Evolutionary conservation across 64 coral and sea anemone species (phyloP).

Genomic region (Dendrophyllia cribrosa): DNA sequence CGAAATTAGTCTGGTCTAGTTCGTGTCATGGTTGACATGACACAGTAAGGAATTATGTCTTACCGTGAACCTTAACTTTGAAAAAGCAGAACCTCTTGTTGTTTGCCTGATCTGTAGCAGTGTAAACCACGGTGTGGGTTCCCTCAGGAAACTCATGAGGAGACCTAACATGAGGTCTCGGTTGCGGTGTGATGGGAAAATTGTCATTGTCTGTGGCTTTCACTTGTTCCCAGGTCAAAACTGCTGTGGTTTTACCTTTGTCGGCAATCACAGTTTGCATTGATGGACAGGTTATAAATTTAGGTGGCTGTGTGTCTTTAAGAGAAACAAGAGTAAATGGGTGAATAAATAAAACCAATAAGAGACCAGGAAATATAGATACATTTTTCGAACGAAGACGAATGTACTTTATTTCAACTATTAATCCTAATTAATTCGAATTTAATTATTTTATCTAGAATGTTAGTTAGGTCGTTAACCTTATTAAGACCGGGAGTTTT

Average conservation of each 20-base stretch:
- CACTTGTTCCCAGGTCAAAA: constrained; percentile 39
- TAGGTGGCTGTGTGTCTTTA: constrained; percentile 32
- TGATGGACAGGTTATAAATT: constrained; percentile 40
- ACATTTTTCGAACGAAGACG: too few species aligned
- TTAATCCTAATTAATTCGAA: too few species aligned
- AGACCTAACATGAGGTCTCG: neutral
- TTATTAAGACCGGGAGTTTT: too few species aligned
- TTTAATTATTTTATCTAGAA: too few species aligned
- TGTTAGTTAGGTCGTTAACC: too few species aligned
- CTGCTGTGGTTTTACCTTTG: constrained; percentile 58
- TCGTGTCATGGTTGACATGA: too few species aligned
- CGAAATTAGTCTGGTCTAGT: too few species aligned
- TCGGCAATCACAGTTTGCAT: constrained; percentile 27
- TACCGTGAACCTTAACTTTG: constrained; percentile 58
- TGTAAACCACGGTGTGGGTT: constrained; percentile 41
- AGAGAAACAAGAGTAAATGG: neutral
- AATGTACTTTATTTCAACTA: too few species aligned
- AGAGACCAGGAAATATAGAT: too few species aligned
- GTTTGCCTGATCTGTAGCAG: constrained; percentile 34
- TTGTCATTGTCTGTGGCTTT: constrained; percentile 63
- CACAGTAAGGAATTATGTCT: too few species aligned
- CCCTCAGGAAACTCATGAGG: constrained; percentile 52
- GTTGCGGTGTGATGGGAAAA: neutral
- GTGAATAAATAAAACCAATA: too few species aligned
- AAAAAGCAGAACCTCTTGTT: constrained; percentile 46